Evolutionary conservation across 2,113 vertebrate genomes (phyloP).

Genomic region (Trogon melanurus): DNA sequence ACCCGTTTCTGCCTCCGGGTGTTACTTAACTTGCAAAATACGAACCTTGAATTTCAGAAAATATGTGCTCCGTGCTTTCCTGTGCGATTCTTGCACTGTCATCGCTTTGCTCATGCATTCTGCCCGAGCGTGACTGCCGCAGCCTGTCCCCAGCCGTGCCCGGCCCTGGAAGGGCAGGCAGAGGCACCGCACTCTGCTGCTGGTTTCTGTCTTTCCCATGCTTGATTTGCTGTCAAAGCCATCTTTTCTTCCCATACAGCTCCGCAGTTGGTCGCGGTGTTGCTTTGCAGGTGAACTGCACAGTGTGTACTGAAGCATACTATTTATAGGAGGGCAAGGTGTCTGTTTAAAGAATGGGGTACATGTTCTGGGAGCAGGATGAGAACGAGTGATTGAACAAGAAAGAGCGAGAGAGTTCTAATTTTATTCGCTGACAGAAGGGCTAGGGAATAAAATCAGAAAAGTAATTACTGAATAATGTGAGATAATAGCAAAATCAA

Average conservation of each 20-base stretch:
- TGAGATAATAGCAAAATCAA: background rate
- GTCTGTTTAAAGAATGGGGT: background rate
- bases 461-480: background rate
- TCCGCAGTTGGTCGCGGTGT: background rate
- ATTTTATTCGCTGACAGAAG: background rate
- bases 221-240: background rate
- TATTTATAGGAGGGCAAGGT: background rate
- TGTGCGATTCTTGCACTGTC: background rate
- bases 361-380: background rate
- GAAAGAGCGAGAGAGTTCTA: background rate
- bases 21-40: background rate
- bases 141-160: background rate
- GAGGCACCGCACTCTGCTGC: background rate
- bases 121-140: background rate
- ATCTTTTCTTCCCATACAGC: background rate
- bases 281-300: background rate
- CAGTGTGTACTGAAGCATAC: background rate
- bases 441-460: background rate
- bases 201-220: background rate
- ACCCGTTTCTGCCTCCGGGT: background rate
- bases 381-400: background rate
- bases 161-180: rapidly evolving
- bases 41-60: background rate
- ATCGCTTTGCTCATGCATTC: rapidly evolving
- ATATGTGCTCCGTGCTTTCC: rapidly evolving